These are phyloP conservation scores for Hesperophylax magnus DNA, from an alignment of 1,140 invertebrate species.

Conservation along the genomic window DNA sequence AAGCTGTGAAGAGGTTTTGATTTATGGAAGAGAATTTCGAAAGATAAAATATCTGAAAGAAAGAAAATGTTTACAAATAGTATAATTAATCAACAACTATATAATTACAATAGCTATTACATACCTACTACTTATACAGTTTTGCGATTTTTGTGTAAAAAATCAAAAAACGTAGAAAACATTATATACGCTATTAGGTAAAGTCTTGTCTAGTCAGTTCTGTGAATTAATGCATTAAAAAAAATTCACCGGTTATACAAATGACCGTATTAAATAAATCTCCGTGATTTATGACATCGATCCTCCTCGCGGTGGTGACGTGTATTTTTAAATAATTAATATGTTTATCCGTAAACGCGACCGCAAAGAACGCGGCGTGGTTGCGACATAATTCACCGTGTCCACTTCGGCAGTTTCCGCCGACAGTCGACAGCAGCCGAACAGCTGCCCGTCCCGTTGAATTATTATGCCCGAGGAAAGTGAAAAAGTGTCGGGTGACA, in stretches of 20 bases:
- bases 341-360: slow-evolving; percentile 24
- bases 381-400: slow-evolving; percentile 31
- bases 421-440: slow-evolving; percentile 32
- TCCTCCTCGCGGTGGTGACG: neutral
- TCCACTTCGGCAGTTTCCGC: slow-evolving; percentile 32
- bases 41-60: too few relatives aligned
- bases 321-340: slow-evolving; percentile 36
- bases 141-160: too few relatives aligned
- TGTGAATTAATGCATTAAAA: too few relatives aligned
- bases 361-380: slow-evolving; percentile 24
- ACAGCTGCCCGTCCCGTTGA: slow-evolving; percentile 43
- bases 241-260: neutral
- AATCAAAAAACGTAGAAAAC: too few relatives aligned
- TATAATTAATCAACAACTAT: too few relatives aligned
- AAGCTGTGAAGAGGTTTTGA: too few relatives aligned
- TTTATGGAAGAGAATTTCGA: too few relatives aligned
- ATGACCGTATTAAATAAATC: slow-evolving; percentile 19
- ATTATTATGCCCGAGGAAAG: slow-evolving; percentile 31
- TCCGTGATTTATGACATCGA: neutral
- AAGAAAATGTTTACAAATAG: too few relatives aligned
- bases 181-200: too few relatives aligned
- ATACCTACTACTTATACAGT: too few relatives aligned
- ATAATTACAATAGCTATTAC: too few relatives aligned
- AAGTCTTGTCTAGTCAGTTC: too few relatives aligned
- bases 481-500: neutral